phyloP scores from a whole-genome alignment of 2,888 invertebrate genomes.

The Noctua fimbriata region DNA sequence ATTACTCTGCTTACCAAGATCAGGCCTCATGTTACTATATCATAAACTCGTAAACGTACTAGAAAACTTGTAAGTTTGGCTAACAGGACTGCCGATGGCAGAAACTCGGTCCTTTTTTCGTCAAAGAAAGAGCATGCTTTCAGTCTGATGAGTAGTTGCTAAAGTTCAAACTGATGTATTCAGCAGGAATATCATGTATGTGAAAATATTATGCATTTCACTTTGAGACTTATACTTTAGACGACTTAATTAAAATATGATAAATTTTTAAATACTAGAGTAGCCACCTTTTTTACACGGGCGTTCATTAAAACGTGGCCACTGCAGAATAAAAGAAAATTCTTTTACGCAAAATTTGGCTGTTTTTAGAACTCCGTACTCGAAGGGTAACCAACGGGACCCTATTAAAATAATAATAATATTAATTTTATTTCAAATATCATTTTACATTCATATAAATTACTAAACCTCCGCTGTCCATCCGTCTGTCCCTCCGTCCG shows the following conservation, averaged over 20 bases:
- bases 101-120: background rate
- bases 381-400: too few relatives aligned
- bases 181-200: background rate
- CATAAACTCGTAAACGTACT: background rate
- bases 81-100: too few relatives aligned
- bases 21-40: background rate
- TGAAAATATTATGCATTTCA: constrained; percentile 40
- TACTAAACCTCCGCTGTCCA: too few relatives aligned
- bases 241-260: constrained; percentile 48
- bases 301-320: constrained; percentile 33
- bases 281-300: constrained; percentile 15
- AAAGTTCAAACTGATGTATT: constrained; percentile 1
- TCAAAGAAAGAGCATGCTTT: background rate
- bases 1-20: background rate
- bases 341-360: background rate
- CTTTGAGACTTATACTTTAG: constrained; percentile 13
- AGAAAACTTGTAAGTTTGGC: background rate
- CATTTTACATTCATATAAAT: too few relatives aligned
- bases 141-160: background rate
- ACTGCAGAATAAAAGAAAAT: background rate
- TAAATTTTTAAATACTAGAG: constrained; percentile 41
- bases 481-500: too few relatives aligned
- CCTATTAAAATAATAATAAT: too few relatives aligned
- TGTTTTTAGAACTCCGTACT: too few relatives aligned
- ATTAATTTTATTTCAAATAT: too few relatives aligned